Base-by-base conservation (phyloP, 1,140 invertebrate species). In the Drosophila navojoa region DNA sequence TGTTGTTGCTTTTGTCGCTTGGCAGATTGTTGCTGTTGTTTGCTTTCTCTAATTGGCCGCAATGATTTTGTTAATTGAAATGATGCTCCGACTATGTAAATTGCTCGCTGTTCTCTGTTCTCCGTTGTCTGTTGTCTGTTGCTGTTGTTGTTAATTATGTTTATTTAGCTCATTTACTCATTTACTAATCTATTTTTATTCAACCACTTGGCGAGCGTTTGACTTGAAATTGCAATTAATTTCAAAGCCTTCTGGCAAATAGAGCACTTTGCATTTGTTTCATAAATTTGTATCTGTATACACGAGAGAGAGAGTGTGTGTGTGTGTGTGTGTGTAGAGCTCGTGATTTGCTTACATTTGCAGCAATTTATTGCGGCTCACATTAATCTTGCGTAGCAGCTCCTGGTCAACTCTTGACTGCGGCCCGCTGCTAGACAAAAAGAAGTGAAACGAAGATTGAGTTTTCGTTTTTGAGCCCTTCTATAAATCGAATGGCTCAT, bases 21-120 rank as follows among this genome's bases (percentile, higher is more conserved):
- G 53, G 32, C 45, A 29, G 57, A 40, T 55, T 58, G 71, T 59
- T 42, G 25, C 25, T 61, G 60, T 25, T 69, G 63, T 79, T 84
- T 69, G 79, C 76, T 79, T 76, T 84, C 68, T 79, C 80, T 82
- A 82, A 82, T 82, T 82, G 81, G 75, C 77, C 81, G 74, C 80
- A 67, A 84, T 82, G 80, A 79, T 72, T 84, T 82, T 79, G 71
- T 84, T 84, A 82, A 82, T 76, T 76, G 62, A 72, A 76, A 72
- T 72, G 61, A 76, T 72, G 61, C 69, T 54, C 44, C 42, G 38
- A 45, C 61, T 47, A 71, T 71, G 35, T 38, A 55, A 72, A 60
- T 72, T 57, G 42, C 27, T 47, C 60, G 76, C 60, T 69, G 45
- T 19, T 15, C 19, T 27, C 54, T 57, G 54, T 7, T n/a, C 35